phyloP scores from a whole-genome alignment of 2,888 invertebrate species.

The Chironomus riparius region DNA sequence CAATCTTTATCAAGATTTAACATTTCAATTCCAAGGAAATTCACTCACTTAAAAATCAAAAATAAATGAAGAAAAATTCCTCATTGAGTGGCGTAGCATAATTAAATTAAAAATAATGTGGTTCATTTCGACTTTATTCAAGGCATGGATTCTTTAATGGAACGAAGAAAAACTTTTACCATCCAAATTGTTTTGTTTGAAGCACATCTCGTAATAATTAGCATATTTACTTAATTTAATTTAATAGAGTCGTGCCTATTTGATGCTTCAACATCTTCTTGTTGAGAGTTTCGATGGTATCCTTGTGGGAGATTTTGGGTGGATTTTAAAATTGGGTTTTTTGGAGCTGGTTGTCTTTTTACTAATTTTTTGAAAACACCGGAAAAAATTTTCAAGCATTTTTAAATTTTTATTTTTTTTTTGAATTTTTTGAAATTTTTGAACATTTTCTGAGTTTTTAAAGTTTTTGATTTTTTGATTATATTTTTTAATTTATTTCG shows the following conservation, averaged over 20 bases:
- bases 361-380: no score
- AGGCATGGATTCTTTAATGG: neutral
- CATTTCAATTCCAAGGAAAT: neutral
- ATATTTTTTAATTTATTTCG: no score
- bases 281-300: no score
- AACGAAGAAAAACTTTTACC: slow-evolving; percentile 15
- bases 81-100: neutral
- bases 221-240: slow-evolving; percentile 26
- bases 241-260: slow-evolving; percentile 18
- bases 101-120: slow-evolving; percentile 26
- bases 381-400: no score
- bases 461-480: no score
- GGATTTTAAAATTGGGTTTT: no score
- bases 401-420: no score
- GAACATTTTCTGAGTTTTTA: no score
- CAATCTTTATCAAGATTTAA: slow-evolving; percentile 17
- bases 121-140: neutral
- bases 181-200: neutral
- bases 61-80: neutral
- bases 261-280: neutral
- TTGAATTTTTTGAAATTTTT: no score
- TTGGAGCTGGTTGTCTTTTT: no score
- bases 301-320: no score
- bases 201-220: slow-evolving; percentile 14
- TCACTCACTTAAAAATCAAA: neutral